Percentiles rank a stretch among this genome's conserved stretches.
phyloP scores from a whole-genome alignment of 2,113 vertebrate species.

The Empidonax traillii region DNA sequence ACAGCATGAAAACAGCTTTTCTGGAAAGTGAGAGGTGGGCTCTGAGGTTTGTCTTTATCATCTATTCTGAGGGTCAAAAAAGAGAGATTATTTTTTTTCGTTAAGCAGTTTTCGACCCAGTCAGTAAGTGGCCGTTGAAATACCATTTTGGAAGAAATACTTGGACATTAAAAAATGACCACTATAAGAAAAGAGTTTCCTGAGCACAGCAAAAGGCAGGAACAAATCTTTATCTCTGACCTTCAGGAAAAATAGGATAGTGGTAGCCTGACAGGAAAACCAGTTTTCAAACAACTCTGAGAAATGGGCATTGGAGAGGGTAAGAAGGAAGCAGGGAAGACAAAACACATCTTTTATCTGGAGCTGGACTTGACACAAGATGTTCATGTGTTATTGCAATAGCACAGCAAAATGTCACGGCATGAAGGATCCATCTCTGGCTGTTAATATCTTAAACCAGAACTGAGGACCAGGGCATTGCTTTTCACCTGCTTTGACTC shows the following conservation, averaged over 20 bases:
- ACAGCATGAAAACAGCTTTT: background rate
- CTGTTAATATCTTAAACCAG: background rate
- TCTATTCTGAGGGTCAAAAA: background rate
- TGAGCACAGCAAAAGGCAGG: background rate
- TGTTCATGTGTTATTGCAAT: background rate
- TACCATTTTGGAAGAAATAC: background rate
- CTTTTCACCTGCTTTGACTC: background rate
- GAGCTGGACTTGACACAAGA: background rate
- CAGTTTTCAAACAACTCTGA: background rate
- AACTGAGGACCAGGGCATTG: background rate
- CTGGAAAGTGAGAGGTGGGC: background rate
- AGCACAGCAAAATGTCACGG: fast-evolving
- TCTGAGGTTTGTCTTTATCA: background rate
- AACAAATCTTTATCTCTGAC: background rate
- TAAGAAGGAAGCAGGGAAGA: background rate
- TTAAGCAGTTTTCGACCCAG: background rate
- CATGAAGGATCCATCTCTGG: background rate
- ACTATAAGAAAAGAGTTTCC: background rate
- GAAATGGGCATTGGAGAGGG: background rate
- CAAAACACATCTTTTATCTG: background rate
- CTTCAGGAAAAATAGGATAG: background rate
- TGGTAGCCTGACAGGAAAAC: background rate
- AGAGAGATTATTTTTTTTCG: background rate
- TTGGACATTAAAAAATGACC: background rate
- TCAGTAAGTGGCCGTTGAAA: background rate